Evolutionary conservation across 1,140 invertebrate genomes (phyloP), one percentile per base, ranked within the genome.

Genomic region (Leguminivora glycinivorella): DNA sequence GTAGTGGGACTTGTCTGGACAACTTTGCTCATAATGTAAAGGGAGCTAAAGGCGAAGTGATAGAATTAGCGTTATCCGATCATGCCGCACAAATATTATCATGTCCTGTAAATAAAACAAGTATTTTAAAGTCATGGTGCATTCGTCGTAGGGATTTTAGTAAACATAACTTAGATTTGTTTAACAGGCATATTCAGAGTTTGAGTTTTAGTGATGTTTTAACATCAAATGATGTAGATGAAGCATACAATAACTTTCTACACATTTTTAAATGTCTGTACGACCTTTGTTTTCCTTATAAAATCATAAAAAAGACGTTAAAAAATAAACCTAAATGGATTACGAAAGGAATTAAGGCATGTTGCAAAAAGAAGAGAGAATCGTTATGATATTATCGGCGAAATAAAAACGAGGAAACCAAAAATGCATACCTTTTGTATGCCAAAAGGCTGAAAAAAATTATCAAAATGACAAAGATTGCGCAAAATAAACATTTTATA

Each of bases 1-100:
- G n/a, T 22, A 77, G 70, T 56, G 68, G 70, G 10, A 77, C 72
- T 22, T 77, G 75, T 12, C 43, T 77, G 2, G 72, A 77, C 34
- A 77, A 77, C 17, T 68, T 77, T 17, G 34, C 71, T 6, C 56
- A 71, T 38, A 74, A 74, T 31, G 31, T 74, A n/a, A 17, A 14
- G 17, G 56, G 34, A 19, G 63, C 2, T n/a, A 74, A 43, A 43
- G 14, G 14, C 60, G 40, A 66, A 43, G 10, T 77, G 25, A 17
- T 71, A 7, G 72, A 77, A 25, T 24, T 74, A 40, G 75, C 40
- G 10, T 2, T 77, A 19, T 77, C 75, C 17, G 75, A 77, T 34
- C 75, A 77, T 63, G 69, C 68, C 10, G 74, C 71, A 29, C 74
- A 72, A 67, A 22, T 75, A 10, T 14, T 75, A n/a, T 70, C 25